Evolutionary conservation across 2,113 vertebrate species (phyloP).

Genomic region (human (Homo sapiens)): GRCh38 chr2:187464001-187464500

Average conservation of each 20-base stretch:
- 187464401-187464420: conserved; percentile 28
- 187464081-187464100: neutral
- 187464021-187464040: neutral
- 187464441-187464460: conserved; percentile 9
- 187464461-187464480: neutral
- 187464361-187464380: conserved; percentile 2
- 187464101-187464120: neutral
- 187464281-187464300: neutral
- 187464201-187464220: neutral
- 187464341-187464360: neutral
- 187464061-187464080: neutral
- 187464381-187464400: conserved; percentile 52
- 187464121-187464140: neutral
- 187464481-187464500: neutral
- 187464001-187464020: neutral
- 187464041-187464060: neutral
- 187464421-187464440: neutral
- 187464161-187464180: neutral
- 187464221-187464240: conserved; percentile 28
- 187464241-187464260: conserved; percentile 26
- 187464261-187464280: conserved; percentile 55
- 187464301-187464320: conserved; percentile 23
- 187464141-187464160: neutral
- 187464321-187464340: neutral
- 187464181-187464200: neutral